Base-by-base conservation (phyloP, 2,797 vertebrate species). In the Siniperca undulata region DNA sequence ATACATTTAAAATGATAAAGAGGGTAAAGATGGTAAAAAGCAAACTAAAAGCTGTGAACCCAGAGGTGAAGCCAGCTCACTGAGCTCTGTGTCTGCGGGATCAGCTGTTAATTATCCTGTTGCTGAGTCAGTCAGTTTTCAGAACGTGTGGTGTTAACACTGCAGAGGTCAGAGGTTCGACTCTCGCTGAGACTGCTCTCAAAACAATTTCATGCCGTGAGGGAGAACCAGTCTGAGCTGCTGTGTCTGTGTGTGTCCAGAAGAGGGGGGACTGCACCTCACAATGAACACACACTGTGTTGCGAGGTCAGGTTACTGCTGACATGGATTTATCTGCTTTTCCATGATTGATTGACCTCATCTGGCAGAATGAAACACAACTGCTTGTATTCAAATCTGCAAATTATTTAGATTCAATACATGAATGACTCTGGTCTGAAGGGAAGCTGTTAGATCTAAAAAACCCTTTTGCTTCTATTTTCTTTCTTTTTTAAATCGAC, bases 271-370 rank as follows among this genome's bases (percentile, higher is more conserved):
- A 0, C 16, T 66, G 58, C 42, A 13, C 60, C 46, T 7, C 50
- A 38, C 11, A 34, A 8, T 10, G 0, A 46, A 27, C 38, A 27
- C 27, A 48, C 48, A 42, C 40, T 22, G 22, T 42, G 34, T n/a
- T 38, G 69, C 0, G 7, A 59, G 68, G 74, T 79, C 83, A 78
- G 0, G 38, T 48, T 4, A 6, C 6, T 19, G 56, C 72, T 68
- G 42, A 16, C 36, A 36, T 69, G 74, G 67, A 87, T 83, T 73
- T 66, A 81, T 85, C 55, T 17, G 55, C 24, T 83, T 87, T 84
- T 80, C 81, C 75, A 0, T 0, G 11, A 85, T 81, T 0, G 75
- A 88, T 76, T 61, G 62, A 78, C 75, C 72, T 64, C 7, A 1
- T 65, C 22, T 34, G n/a, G 17, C 34, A 24, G 61, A 61, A 34